Percentiles rank a stretch among this genome's conserved stretches.
Evolutionary conservation across 1,140 invertebrate genomes (phyloP).

Genomic region (Rhyzopertha dominica): DNA sequence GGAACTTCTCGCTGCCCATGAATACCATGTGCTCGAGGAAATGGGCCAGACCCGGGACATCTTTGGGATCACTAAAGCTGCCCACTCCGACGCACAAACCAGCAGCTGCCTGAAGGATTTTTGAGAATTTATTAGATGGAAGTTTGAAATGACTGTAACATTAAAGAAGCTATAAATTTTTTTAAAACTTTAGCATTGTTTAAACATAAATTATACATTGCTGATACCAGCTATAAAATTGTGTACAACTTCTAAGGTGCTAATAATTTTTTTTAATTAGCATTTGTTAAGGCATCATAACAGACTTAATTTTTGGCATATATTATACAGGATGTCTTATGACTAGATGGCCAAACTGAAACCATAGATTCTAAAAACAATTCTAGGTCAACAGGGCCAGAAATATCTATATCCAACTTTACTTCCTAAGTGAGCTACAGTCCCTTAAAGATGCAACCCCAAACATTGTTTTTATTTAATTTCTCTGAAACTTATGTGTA

Average conservation of each 20-base stretch:
- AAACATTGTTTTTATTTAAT: too few species aligned
- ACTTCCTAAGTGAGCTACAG: too few species aligned
- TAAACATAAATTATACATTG: not conserved
- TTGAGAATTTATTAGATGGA: not conserved
- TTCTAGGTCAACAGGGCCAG: too few species aligned
- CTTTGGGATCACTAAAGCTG: slow-evolving; percentile 64
- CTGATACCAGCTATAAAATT: slow-evolving; percentile 4
- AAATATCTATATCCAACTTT: too few species aligned
- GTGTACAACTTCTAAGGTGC: not conserved
- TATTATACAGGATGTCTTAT: too few species aligned
- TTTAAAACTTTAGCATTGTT: not conserved
- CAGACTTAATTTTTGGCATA: too few species aligned
- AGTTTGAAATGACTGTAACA: too few species aligned
- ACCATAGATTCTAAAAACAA: too few species aligned
- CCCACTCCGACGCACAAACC: slow-evolving; percentile 66
- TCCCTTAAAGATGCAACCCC: too few species aligned
- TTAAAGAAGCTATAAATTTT: slow-evolving; percentile 4
- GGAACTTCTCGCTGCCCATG: slow-evolving; percentile 85
- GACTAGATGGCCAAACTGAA: too few species aligned
- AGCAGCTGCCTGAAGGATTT: slow-evolving; percentile 58
- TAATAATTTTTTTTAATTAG: slow-evolving; percentile 14
- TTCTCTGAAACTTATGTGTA: too few species aligned
- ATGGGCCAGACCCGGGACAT: slow-evolving; percentile 85
- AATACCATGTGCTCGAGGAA: slow-evolving; percentile 97
- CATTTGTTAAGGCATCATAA: too few species aligned